A percentile compares a stretch with the other conserved stretches of the same genome.
These are phyloP conservation scores for Xyliphius kryptos DNA, from an alignment of 2,113 vertebrate species.

Conservation along the genomic window DNA sequence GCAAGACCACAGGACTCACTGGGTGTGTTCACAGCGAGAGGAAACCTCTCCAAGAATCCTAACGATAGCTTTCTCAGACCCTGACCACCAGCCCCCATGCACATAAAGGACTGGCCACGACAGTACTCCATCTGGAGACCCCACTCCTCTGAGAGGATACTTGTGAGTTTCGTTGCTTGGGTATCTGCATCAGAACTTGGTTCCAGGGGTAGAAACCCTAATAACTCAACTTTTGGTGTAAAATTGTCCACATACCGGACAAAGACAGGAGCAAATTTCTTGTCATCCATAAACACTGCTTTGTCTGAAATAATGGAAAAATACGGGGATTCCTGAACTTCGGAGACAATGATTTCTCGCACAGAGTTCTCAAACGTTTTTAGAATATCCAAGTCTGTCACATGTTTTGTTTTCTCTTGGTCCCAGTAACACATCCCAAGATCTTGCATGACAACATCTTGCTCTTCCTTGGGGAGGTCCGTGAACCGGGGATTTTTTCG, in stretches of 20 bases:
- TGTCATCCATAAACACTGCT: slow-evolving; percentile 71
- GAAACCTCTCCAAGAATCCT: slow-evolving; percentile 78
- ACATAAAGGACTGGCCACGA: slow-evolving; percentile 85
- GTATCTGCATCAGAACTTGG: slow-evolving; percentile 60
- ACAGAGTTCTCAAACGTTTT: slow-evolving; percentile 76
- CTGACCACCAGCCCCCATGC: slow-evolving; percentile 76
- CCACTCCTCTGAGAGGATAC: slow-evolving; percentile 84
- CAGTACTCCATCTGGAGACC: slow-evolving; percentile 88
- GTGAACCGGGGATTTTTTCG: slow-evolving; percentile 51
- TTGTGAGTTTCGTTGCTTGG: slow-evolving; percentile 75
- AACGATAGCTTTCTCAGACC: slow-evolving; percentile 82
- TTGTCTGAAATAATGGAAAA: slow-evolving; percentile 88
- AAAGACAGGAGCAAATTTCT: slow-evolving; percentile 78
- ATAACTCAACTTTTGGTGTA: slow-evolving; percentile 81
- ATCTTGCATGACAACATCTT: slow-evolving; percentile 56
- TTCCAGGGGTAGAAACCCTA: slow-evolving; percentile 82
- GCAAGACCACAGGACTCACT: slow-evolving; percentile 90
- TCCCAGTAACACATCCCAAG: slow-evolving; percentile 64
- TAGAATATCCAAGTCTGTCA: slow-evolving; percentile 66
- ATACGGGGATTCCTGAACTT: slow-evolving; percentile 84
- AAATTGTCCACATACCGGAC: slow-evolving; percentile 82
- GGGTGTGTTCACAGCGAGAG: slow-evolving; percentile 77
- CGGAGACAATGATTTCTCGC: slow-evolving; percentile 76
- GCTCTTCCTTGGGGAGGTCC: slow-evolving; percentile 54
- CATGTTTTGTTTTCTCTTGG: slow-evolving; percentile 38